Evolutionary conservation across 2,888 invertebrate species (phyloP), one percentile per base, ranked within the genome.

Genomic region (Agrilus mali): DNA sequence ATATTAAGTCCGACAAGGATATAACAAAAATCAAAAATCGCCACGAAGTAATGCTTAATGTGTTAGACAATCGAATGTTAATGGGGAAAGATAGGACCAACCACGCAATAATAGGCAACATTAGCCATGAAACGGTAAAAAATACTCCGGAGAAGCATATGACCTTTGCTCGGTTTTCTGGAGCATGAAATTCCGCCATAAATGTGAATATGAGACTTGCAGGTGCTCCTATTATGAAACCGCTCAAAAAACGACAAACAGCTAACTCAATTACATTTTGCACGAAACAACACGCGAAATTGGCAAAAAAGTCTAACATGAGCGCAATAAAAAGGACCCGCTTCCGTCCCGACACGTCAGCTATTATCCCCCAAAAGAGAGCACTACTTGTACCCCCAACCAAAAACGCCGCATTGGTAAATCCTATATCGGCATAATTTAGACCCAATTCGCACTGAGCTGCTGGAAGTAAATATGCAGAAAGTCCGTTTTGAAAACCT

Each of bases 331-430:
- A 40, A 31, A 58, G 46, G 22, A 77, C 71, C 8, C 71, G 73
- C 14, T 78, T 71, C 3, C 89, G 72, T 0, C 89, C 89, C 45
- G 74, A 60, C 38, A 78, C 77, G 63, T 90, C 89, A 0, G 86
- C 84, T 48, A 86, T 61, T 50, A 80, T 75, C 35, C 89, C 88
- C 86, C 88, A 86, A 42, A 86, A 65, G 65, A 83, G 82, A 0
- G 86, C 82, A 41, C 86, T 86, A 17, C 80, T 53, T 22, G 80
- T 78, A 32, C 82, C 78, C 50, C 82, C 85, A 40, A 79, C 67
- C 67, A 86, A 75, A 51, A 85, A 83, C 1, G 78, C 74, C 55
- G 82, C 79, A 56, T 82, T 85, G 43, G 85, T 71, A 33, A 78
- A 68, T 1, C 85, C 84, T 47, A 82, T 75, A 56, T 82, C 74